Conservation (phyloP, 2,888 invertebrate genomes). For the Drosophila gaucha region DNA sequence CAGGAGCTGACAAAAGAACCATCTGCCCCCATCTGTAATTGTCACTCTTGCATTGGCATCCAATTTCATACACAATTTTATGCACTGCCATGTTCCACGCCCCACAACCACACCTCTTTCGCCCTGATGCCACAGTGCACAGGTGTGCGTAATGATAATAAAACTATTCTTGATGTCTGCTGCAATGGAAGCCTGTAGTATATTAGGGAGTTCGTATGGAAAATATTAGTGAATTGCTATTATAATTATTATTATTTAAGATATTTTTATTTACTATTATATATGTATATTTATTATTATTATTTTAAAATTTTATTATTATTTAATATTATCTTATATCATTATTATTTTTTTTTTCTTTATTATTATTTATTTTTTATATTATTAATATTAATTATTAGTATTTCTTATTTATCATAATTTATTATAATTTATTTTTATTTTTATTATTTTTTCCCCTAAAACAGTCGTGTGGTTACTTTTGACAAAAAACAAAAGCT, state of each 20-base stretch:
- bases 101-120: neutral
- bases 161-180: neutral
- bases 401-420: too few species aligned
- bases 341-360: too few species aligned
- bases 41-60: slow-evolving; percentile 44
- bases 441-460: neutral
- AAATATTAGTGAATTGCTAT: neutral
- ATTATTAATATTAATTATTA: too few species aligned
- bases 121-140: too few species aligned
- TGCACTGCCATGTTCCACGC: slow-evolving; percentile 48
- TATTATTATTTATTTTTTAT: neutral
- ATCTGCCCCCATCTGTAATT: slow-evolving; percentile 18
- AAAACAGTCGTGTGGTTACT: too few species aligned
- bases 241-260: neutral
- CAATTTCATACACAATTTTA: slow-evolving; percentile 64
- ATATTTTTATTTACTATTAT: neutral
- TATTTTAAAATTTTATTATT: too few species aligned
- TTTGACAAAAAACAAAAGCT: too few species aligned
- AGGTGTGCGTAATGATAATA: slow-evolving; percentile 10
- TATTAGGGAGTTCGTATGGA: neutral
- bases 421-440: too few species aligned
- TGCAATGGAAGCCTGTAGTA: neutral
- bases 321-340: too few species aligned
- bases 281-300: too few species aligned
- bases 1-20: slow-evolving; percentile 6